Percentiles rank a stretch among this genome's conserved stretches.
Evolutionary conservation across 1,140 invertebrate genomes (phyloP).

Genomic region (Maconellicoccus hirsutus): DNA sequence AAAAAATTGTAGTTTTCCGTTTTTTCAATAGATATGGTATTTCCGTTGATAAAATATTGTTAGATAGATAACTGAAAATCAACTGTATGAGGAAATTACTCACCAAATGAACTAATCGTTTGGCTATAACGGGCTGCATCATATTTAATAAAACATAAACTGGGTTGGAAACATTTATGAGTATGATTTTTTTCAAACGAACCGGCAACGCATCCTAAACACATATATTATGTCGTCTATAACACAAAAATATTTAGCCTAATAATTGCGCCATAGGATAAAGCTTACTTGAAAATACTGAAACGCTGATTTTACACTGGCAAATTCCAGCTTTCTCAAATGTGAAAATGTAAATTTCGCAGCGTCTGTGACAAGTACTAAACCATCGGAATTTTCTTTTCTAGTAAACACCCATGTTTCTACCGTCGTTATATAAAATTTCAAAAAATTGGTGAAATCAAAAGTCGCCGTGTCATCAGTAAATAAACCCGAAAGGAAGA

Average conservation of each 20-base stretch:
- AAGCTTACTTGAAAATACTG: conserved; percentile 11
- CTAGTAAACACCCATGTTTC: neutral
- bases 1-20: too few relatives aligned
- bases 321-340: neutral
- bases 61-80: neutral
- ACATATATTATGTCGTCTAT: neutral
- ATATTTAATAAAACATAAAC: neutral
- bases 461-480: neutral
- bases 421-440: neutral
- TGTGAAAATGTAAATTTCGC: neutral
- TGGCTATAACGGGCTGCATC: neutral
- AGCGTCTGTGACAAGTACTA: neutral
- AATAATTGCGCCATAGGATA: neutral
- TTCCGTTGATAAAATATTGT: neutral
- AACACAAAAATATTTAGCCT: neutral
- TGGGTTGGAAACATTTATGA: neutral
- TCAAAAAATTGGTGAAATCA: neutral
- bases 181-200: neutral
- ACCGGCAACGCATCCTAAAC: neutral
- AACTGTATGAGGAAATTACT: neutral
- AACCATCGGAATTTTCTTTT: neutral
- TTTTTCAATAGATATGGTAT: neutral
- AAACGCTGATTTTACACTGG: neutral
- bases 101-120: neutral
- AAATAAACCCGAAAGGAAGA: neutral